Conservation (phyloP, 2,113 vertebrate species). For the Cyphomyrus discorhynchus region DNA sequence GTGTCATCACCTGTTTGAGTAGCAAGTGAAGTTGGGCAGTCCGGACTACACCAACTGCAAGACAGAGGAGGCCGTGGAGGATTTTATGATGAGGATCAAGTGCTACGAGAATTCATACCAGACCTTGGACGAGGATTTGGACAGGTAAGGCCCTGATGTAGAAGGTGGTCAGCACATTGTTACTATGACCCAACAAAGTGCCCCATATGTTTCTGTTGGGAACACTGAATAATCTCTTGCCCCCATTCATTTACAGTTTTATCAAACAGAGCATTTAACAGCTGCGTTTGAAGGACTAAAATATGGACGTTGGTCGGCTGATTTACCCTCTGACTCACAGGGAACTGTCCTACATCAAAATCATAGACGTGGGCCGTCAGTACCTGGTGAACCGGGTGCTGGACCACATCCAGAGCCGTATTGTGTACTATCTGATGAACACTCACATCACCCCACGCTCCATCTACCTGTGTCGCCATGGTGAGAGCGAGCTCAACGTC, state of each 20-base stretch:
- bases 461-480: constrained; percentile 98
- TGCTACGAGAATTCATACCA: constrained; percentile 93
- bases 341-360: constrained; percentile 95
- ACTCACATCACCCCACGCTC: constrained; percentile 95
- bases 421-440: constrained; percentile 99
- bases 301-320: neutral
- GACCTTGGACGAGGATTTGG: constrained; percentile 80
- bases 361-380: constrained; percentile 92
- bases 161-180: neutral
- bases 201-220: neutral
- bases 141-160: constrained; percentile 67
- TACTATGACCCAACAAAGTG: neutral
- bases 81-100: constrained; percentile 95
- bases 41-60: constrained; percentile 90
- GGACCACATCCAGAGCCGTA: constrained; percentile 96
- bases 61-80: constrained; percentile 85
- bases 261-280: neutral
- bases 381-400: constrained; percentile 90
- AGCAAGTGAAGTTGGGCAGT: constrained; percentile 97
- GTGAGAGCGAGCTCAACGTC: constrained; percentile 92
- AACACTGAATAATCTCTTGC: neutral
- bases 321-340: constrained; percentile 46
- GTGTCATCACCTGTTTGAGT: constrained; percentile 27
- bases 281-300: neutral
- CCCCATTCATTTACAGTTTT: neutral